Percentiles rank a stretch among this genome's conserved stretches.
These are phyloP conservation scores for Montipora efflorescens DNA, from an alignment of 64 coral and sea anemone species.

Conservation along the genomic window DNA sequence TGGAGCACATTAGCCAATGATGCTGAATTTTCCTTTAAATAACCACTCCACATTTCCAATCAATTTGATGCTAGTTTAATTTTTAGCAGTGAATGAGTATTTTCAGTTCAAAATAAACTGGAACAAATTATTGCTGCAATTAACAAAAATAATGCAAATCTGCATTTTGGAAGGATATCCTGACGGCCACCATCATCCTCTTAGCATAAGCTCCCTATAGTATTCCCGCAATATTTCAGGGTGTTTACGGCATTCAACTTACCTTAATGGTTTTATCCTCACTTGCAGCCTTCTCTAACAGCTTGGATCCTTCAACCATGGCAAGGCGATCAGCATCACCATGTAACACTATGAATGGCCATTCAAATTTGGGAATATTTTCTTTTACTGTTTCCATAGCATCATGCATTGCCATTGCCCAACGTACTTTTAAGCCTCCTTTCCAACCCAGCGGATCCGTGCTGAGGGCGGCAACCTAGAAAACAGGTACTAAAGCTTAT, in stretches of 20 bases:
- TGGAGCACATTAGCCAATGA: too few relatives aligned
- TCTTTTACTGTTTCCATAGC: conserved; percentile 33
- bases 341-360: conserved; percentile 73
- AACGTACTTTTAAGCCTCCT: conserved; percentile 62
- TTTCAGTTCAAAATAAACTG: too few relatives aligned
- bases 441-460: conserved; percentile 72
- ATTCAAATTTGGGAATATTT: conserved; percentile 49
- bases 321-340: conserved; percentile 68
- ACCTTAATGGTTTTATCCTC: conserved; percentile 82
- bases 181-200: too few relatives aligned
- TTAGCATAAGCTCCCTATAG: too few relatives aligned
- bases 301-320: conserved; percentile 41
- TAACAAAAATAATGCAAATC: too few relatives aligned
- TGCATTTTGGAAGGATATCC: too few relatives aligned
- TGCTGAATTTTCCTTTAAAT: too few relatives aligned
- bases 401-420: conserved; percentile 49
- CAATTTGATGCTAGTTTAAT: too few relatives aligned
- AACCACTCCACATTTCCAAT: too few relatives aligned
- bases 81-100: too few relatives aligned
- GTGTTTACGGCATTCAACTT: background rate
- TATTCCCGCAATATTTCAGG: too few relatives aligned
- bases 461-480: conserved; percentile 31
- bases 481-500: background rate
- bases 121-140: too few relatives aligned
- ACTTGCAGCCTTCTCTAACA: conserved; percentile 69